Evolutionary conservation across 64 coral and sea anemone species (phyloP), one percentile per base, ranked within the genome.

Genomic region (Montipora sp.): DNA sequence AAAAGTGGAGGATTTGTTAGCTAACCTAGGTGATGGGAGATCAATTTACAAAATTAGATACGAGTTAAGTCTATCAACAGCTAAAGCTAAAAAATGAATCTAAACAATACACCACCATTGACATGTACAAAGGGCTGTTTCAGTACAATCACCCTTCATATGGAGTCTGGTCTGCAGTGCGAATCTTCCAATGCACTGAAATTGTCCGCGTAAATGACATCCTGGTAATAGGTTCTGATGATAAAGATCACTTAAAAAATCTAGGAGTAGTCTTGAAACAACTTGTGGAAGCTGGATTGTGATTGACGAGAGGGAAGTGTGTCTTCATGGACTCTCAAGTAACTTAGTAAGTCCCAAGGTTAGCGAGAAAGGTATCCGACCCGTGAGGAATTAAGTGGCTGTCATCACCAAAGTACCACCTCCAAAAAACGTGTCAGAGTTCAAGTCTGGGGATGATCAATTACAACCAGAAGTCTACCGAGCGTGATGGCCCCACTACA

Each of bases 81-180:
- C 8, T 87, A 18, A 12, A 87, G 22, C 14, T 87, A 72, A 72
- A 87, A 27, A 7, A 87, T 7, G n/a, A 36, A 65, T 59, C 81
- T 9, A 59, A 66, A 9, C 4, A 66, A 3, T 84, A 84, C 45
- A 59, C 27, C 10, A 11, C 36, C 50, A 73, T 46, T 10, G 71
- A 46, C 3, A 87, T 47, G 10, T 44, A 82, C 47, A 73, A 74
- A 47, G 84, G 68, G 1, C 48, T 87, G 4, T 87, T 77, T 13
- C 9, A 53, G 21, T 67, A 89, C 51, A 89, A 75, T n/a, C 20
- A 53, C 9, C 71, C 78, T 15, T 51, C 46, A 11, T 89, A 59
- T 47, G 72, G 87, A 36, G 76, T 89, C 19, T 23, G 73, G 14
- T 89, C 87, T 4, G 87, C 87, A 9, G 53, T 74, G 55, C 73